Evolutionary conservation across 2,797 vertebrate species (phyloP).

Genomic region (Synanceia verrucosa): DNA sequence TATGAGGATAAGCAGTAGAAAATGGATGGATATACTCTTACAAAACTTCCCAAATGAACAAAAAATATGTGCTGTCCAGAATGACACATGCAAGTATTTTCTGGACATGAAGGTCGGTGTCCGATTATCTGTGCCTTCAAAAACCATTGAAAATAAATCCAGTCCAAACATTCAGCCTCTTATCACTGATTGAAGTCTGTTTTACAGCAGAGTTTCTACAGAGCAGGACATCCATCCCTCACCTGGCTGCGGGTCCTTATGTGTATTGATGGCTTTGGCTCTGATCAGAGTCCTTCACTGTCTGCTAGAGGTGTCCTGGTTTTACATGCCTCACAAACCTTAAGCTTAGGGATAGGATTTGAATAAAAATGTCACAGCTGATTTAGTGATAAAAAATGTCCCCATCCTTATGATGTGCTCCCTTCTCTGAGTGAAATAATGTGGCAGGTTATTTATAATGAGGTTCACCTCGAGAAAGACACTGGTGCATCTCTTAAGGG

Average conservation of each 20-base stretch:
- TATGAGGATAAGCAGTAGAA: no score
- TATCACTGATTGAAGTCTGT: background rate
- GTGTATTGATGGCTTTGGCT: constrained; percentile 57
- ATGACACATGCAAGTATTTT: background rate
- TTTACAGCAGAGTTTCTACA: background rate
- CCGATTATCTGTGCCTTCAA: background rate
- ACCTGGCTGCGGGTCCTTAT: constrained; percentile 19
- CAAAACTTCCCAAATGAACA: background rate
- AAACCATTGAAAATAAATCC: background rate
- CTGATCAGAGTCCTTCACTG: constrained; percentile 69
- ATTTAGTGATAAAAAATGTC: constrained; percentile 56
- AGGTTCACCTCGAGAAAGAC: constrained; percentile 23
- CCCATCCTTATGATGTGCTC: constrained; percentile 12
- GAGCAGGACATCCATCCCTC: constrained; percentile 6
- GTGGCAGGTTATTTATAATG: constrained; percentile 32
- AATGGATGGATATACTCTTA: no score
- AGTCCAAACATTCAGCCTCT: background rate
- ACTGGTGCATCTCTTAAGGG: constrained; percentile 30
- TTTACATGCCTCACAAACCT: constrained; percentile 73
- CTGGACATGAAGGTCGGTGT: background rate
- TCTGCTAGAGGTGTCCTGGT: constrained; percentile 58
- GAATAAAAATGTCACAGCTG: constrained; percentile 66
- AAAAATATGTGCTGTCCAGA: background rate
- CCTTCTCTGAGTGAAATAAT: constrained; percentile 43
- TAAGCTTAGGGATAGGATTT: constrained; percentile 58